Conservation (phyloP, 2,888 invertebrate species). For the Thysanoteuthis rhombus region DNA sequence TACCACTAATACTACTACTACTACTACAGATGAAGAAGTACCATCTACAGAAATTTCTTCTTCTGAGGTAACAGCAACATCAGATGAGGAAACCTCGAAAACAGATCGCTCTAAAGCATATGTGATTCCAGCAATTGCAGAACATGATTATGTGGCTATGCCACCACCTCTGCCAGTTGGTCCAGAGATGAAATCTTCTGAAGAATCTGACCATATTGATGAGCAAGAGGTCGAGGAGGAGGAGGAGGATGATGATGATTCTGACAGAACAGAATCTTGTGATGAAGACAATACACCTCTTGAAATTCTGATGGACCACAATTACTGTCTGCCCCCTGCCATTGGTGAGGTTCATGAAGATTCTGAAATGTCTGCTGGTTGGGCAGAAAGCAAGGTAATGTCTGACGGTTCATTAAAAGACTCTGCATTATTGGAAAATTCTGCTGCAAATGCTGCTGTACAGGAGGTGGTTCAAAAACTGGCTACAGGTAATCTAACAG, state of each 20-base stretch:
- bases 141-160: constrained; percentile 63
- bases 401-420: not conserved
- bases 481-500: constrained; percentile 28
- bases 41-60: constrained; percentile 30
- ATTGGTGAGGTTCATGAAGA: constrained; percentile 26
- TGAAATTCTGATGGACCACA: constrained; percentile 61
- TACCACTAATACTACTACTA: not conserved
- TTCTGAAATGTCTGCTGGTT: constrained; percentile 20
- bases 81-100: constrained; percentile 34
- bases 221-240: constrained; percentile 48
- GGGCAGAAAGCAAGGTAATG: not conserved
- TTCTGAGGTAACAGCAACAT: constrained; percentile 29
- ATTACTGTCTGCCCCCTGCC: constrained; percentile 57
- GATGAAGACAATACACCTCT: constrained; percentile 52
- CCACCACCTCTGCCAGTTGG: constrained; percentile 42
- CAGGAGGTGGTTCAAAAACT: constrained; percentile 29
- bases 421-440: constrained; percentile 39
- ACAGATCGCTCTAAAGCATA: constrained; percentile 36
- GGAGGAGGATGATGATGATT: constrained; percentile 37
- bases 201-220: constrained; percentile 58
- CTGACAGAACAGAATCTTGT: constrained; percentile 60
- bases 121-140: constrained; percentile 48
- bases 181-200: constrained; percentile 48
- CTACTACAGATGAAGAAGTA: not conserved
- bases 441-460: constrained; percentile 39